Evolutionary conservation across 2,113 vertebrate genomes (phyloP).

Genomic region (Seriola aureovittata): DNA sequence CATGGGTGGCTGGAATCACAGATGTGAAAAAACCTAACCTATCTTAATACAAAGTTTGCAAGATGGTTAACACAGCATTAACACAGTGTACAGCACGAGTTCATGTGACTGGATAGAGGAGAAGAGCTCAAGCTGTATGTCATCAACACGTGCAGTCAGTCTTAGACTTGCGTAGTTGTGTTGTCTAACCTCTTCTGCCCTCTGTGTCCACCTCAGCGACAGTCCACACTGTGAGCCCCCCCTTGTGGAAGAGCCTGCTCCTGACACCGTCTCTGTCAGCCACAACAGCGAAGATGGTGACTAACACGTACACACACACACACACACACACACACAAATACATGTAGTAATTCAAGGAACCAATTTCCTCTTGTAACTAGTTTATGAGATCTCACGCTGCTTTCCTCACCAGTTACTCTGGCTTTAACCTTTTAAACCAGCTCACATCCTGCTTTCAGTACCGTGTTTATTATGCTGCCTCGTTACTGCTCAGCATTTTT

Average conservation of each 20-base stretch:
- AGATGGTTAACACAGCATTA: background rate
- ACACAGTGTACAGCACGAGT: background rate
- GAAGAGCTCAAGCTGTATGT: conserved; percentile 48
- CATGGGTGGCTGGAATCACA: no score
- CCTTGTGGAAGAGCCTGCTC: conserved; percentile 89
- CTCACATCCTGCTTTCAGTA: conserved; percentile 41
- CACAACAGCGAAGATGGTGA: conserved; percentile 96
- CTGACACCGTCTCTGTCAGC: conserved; percentile 88
- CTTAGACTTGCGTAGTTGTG: conserved; percentile 1
- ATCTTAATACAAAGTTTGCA: background rate
- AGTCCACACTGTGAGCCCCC: conserved; percentile 94
- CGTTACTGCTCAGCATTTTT: conserved; percentile 27
- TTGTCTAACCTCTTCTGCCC: conserved; percentile 41
- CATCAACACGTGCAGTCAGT: conserved; percentile 9
- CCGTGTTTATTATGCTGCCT: conserved; percentile 43
- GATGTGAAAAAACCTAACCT: no score
- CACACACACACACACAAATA: no score
- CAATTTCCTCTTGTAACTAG: conserved; percentile 5
- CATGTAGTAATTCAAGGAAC: background rate
- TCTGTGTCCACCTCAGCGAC: conserved; percentile 86
- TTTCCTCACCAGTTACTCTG: conserved; percentile 27
- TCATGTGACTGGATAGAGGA: background rate
- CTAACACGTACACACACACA: conserved; percentile 40
- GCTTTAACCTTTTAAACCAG: conserved; percentile 42
- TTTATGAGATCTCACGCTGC: conserved; percentile 30